These are phyloP conservation scores for Hipposideros larvatus DNA, from an alignment of 2,797 vertebrate species.

Conservation along the genomic window DNA sequence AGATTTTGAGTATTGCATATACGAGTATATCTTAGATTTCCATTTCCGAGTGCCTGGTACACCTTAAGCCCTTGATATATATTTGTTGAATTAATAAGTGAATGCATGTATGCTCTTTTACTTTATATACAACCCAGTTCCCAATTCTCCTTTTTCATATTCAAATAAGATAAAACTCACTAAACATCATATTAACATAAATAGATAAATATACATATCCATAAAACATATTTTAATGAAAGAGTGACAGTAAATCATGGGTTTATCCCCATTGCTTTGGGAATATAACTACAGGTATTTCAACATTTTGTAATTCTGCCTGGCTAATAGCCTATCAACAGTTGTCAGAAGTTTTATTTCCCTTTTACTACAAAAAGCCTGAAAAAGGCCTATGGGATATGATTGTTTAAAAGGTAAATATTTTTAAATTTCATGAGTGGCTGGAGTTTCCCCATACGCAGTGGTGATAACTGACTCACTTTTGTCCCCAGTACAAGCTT, in stretches of 20 bases:
- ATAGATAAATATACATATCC: not conserved
- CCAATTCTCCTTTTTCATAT: not conserved
- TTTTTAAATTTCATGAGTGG: not conserved
- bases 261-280: not conserved
- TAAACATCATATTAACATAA: constrained; percentile 41
- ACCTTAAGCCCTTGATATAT: not conserved
- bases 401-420: constrained; percentile 43
- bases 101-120: not conserved
- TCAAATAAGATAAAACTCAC: constrained; percentile 6
- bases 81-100: not conserved
- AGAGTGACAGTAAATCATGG: not conserved
- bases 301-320: not conserved
- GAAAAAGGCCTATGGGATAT: not conserved
- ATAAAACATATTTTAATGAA: constrained; percentile 49
- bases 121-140: not conserved
- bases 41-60: not conserved
- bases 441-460: not conserved
- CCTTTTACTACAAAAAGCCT: not conserved
- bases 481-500: not conserved
- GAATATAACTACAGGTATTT: not conserved
- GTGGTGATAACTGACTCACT: not conserved
- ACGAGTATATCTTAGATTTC: not conserved
- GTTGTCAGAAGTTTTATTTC: constrained; percentile 23
- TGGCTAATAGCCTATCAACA: not conserved
- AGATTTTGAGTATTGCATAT: not conserved